Conservation (phyloP, 1,140 invertebrate genomes). For the Drosophila bocqueti region DNA sequence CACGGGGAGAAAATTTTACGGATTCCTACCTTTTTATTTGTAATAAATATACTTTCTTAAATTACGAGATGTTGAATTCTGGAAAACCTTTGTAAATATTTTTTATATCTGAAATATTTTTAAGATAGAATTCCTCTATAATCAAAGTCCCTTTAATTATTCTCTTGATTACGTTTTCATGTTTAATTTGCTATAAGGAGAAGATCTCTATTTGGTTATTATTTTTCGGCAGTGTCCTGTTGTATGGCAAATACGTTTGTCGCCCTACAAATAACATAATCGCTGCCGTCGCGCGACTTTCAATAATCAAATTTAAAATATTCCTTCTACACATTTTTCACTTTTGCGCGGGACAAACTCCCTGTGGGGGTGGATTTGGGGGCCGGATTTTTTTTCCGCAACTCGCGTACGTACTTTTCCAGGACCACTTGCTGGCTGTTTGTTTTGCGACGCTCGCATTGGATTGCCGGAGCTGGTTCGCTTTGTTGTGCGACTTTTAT, state of each 20-base stretch:
- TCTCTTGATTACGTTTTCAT: background rate
- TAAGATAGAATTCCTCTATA: background rate
- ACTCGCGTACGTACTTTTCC: background rate
- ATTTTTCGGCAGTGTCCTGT: slow-evolving; percentile 13
- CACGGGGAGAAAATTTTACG: slow-evolving; percentile 12
- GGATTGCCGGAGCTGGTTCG: slow-evolving; percentile 41
- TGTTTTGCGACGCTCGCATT: slow-evolving; percentile 55
- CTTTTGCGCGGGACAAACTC: slow-evolving; percentile 15
- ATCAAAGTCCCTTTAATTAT: too few species aligned
- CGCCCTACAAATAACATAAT: slow-evolving; percentile 75
- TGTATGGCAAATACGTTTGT: slow-evolving; percentile 64
- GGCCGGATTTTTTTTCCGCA: background rate
- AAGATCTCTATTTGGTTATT: background rate
- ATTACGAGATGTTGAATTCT: background rate
- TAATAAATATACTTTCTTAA: background rate
- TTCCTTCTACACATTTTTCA: slow-evolving; percentile 59
- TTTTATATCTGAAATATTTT: background rate
- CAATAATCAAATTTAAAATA: slow-evolving; percentile 81
- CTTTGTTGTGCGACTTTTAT: slow-evolving; percentile 63
- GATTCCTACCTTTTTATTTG: background rate
- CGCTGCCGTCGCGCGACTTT: slow-evolving; percentile 56
- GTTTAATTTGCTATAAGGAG: background rate
- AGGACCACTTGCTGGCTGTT: slow-evolving; percentile 56
- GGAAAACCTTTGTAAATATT: background rate
- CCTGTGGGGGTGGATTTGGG: slow-evolving; percentile 13